Percentiles rank a stretch among this genome's conserved stretches.
phyloP scores from a whole-genome alignment of 2,113 vertebrate species.

The Merops nubicus region DNA sequence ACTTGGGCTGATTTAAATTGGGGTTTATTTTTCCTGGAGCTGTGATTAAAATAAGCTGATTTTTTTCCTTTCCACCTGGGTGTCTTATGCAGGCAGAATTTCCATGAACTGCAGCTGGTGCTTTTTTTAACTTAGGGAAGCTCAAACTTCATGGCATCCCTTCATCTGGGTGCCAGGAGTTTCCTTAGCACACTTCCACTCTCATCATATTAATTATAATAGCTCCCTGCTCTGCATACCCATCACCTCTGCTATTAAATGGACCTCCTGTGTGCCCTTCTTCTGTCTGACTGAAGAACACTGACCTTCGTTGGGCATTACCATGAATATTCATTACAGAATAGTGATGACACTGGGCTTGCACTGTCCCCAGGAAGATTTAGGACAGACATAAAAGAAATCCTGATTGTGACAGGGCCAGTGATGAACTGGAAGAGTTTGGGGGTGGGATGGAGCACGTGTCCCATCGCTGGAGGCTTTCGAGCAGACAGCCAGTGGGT shows the following conservation, averaged over 20 bases:
- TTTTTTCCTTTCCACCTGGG: constrained; percentile 59
- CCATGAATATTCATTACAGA: constrained; percentile 49
- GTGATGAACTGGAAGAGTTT: not conserved
- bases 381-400: not conserved
- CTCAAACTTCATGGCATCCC: not conserved
- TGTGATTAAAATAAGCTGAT: constrained; percentile 65
- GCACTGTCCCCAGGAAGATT: constrained; percentile 10
- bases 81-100: constrained; percentile 50
- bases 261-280: not conserved
- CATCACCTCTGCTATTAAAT: constrained; percentile 8
- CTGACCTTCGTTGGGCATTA: not conserved
- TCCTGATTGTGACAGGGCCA: not conserved
- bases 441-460: not conserved
- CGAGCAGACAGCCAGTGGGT: not conserved
- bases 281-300: not conserved
- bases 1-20: constrained; percentile 61
- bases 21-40: not conserved
- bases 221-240: not conserved
- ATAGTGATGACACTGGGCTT: not conserved
- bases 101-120: constrained; percentile 29
- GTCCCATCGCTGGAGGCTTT: not conserved
- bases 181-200: not conserved
- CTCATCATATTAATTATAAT: not conserved
- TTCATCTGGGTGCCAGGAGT: not conserved
- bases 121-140: constrained; percentile 10